Base-by-base conservation (phyloP, 2,888 invertebrate genomes). In the Hirudinaria manillensis region DNA sequence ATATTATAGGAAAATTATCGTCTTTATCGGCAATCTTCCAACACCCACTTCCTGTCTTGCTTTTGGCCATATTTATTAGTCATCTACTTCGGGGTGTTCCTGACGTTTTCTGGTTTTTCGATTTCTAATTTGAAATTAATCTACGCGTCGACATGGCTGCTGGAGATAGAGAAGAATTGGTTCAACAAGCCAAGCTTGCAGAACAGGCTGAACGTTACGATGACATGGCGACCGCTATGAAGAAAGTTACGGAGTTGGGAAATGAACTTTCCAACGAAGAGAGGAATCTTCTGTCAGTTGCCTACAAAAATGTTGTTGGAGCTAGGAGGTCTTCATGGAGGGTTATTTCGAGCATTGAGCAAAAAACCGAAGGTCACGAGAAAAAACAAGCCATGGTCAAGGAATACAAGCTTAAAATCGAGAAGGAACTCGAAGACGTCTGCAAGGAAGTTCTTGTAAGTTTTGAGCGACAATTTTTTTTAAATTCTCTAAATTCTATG, bases 341-440 rank as follows among this genome's bases (percentile, higher is more conserved):
- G 86, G 96, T 97, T 84, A 95, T 97, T 88, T 96, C 96, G 86
- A 95, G 94, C 87, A 97, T 97, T 88, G 96, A 97, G 91, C 93
- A 94, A 89, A 97, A 97, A 90, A 94, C 94, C 88, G 94, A 96
- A 78, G 82, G 82, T 7, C 79, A 76, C 65, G 79, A 80, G 65
- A 78, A 77, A 38, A 99, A 98, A 90, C 95, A 96, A 90, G 93
- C 93, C 89, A 96, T 99, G 94, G 97, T 98, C 86, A 94, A 94
- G 89, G 96, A 97, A 89, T 99, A 99, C 90, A 91, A 97, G 88
- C 94, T 95, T 90, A 98, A 97, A 88, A 95, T 99, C 85, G 98
- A 99, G 89, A 94, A 93, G 88, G 98, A 99, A 89, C 91, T 99
- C 87, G 90, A 94, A 89, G 94, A 95, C 89, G 98, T 99, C 88